Percentiles rank a stretch among this genome's conserved stretches.
phyloP scores from a whole-genome alignment of 2,113 vertebrate genomes.

The Mesitornis unicolor region DNA sequence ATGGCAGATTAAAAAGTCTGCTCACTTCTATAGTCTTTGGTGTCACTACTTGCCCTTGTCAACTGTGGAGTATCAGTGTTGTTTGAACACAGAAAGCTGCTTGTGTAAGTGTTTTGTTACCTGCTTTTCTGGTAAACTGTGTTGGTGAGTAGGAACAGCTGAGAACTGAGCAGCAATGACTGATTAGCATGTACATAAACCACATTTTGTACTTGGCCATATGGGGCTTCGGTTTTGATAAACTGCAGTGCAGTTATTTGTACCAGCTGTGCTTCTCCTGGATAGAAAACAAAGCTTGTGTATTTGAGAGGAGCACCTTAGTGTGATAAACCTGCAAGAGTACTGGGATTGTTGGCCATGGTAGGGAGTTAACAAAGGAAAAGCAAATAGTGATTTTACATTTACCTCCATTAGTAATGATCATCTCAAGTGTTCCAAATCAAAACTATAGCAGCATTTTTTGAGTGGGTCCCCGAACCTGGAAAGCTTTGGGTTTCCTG shows the following conservation, averaged over 20 bases:
- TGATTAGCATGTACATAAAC: neutral
- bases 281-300: neutral
- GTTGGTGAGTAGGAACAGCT: neutral
- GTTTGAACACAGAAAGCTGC: neutral
- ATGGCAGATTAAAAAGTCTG: neutral
- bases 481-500: neutral
- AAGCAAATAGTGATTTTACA: neutral
- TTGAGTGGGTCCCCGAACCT: neutral
- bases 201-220: neutral
- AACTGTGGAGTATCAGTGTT: neutral
- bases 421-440: neutral
- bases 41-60: neutral
- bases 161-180: neutral
- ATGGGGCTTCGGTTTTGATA: neutral
- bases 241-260: neutral
- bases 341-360: neutral
- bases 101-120: accelerated
- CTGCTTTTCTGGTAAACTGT: neutral
- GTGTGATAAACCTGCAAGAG: neutral
- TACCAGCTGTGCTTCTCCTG: neutral
- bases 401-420: neutral
- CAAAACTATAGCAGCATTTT: neutral
- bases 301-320: neutral
- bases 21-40: neutral
- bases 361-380: neutral